Evolutionary conservation across 2,888 invertebrate species (phyloP).

Genomic region (Parapristionchus giblindavisi): DNA sequence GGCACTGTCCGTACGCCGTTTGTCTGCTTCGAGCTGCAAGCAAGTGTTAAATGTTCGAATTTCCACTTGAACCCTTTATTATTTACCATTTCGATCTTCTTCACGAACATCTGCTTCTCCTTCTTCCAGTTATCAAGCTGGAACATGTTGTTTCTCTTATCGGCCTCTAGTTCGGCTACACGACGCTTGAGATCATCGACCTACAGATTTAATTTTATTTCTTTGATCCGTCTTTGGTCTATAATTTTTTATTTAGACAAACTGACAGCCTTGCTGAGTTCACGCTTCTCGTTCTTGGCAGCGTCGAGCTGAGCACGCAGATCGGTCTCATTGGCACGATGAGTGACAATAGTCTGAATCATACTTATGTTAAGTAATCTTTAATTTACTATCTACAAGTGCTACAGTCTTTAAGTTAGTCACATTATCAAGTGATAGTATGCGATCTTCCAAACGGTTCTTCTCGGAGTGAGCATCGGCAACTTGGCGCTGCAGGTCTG

Average conservation of each 20-base stretch:
- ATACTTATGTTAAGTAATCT: not conserved
- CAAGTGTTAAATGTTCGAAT: not conserved
- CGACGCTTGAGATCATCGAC: slow-evolving; percentile 62
- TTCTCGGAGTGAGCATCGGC: slow-evolving; percentile 66
- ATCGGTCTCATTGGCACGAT: slow-evolving; percentile 62
- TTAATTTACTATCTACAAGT: not conserved
- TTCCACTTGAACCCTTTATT: not conserved
- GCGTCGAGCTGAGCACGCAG: slow-evolving; percentile 64
- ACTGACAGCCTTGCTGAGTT: slow-evolving; percentile 47
- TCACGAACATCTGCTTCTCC: slow-evolving; percentile 62
- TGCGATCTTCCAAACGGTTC: slow-evolving; percentile 64
- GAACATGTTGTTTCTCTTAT: slow-evolving; percentile 53
- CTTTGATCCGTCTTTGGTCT: not conserved
- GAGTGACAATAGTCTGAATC: slow-evolving; percentile 55
- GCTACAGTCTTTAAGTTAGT: no score
- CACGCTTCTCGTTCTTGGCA: slow-evolving; percentile 64
- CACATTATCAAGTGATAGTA: slow-evolving; percentile 65
- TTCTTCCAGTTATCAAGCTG: slow-evolving; percentile 65
- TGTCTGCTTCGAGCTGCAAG: slow-evolving; percentile 66
- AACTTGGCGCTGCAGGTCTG: slow-evolving; percentile 66
- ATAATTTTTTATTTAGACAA: not conserved
- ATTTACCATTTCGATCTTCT: slow-evolving; percentile 66
- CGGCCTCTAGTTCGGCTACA: slow-evolving; percentile 59
- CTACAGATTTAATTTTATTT: slow-evolving; percentile 45
- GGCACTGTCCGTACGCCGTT: slow-evolving; percentile 66